A percentile compares a stretch with the other conserved stretches of the same genome.
phyloP scores from a whole-genome alignment of 2,888 invertebrate species.

The Alviniconcha strummeri region DNA sequence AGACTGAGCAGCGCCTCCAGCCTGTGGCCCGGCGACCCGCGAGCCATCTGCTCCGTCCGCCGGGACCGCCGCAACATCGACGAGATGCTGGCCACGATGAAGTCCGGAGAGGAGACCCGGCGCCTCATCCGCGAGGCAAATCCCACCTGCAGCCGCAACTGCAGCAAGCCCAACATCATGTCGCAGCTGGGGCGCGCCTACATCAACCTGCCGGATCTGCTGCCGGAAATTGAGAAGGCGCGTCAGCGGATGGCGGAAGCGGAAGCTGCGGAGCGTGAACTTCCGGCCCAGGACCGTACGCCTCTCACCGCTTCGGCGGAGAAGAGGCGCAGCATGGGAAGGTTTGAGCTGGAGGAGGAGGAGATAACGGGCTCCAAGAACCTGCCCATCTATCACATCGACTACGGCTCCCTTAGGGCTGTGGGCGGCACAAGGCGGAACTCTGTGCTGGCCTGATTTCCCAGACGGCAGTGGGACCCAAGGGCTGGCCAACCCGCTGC shows the following conservation, averaged over 20 bases:
- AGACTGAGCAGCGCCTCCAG: not conserved
- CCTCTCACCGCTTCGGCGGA: not conserved
- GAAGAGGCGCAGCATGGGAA: not conserved
- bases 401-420: slow-evolving; percentile 20
- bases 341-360: slow-evolving; percentile 24
- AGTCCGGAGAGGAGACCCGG: slow-evolving; percentile 46
- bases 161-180: slow-evolving; percentile 38
- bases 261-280: slow-evolving; percentile 8
- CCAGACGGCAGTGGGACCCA: no score
- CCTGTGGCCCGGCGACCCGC: slow-evolving; percentile 41
- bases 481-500: no score
- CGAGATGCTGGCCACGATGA: slow-evolving; percentile 40
- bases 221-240: slow-evolving; percentile 39
- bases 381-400: slow-evolving; percentile 29
- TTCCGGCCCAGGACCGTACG: not conserved
- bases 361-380: not conserved
- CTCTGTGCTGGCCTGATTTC: slow-evolving; percentile 20
- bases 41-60: slow-evolving; percentile 43
- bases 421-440: slow-evolving; percentile 32
- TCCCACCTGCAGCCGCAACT: slow-evolving; percentile 38
- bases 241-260: slow-evolving; percentile 24
- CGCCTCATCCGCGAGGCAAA: slow-evolving; percentile 36
- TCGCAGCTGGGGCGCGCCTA: slow-evolving; percentile 46
- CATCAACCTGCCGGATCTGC: slow-evolving; percentile 43
- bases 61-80: slow-evolving; percentile 38